Evolutionary conservation across 2,797 vertebrate species (phyloP).

Genomic region (Graptemys geographica): DNA sequence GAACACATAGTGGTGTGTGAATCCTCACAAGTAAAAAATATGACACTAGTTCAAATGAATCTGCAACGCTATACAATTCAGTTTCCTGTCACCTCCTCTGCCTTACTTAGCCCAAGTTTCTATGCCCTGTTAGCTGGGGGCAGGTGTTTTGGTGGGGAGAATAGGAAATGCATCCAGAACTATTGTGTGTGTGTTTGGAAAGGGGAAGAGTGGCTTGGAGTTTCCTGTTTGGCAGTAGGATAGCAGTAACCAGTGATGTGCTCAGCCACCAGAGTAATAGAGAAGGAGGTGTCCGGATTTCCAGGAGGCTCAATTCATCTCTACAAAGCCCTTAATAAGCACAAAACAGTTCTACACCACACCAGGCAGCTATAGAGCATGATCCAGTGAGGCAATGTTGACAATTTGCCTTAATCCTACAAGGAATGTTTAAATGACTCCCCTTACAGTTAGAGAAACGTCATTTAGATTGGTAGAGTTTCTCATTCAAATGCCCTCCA

Average conservation of each 20-base stretch:
- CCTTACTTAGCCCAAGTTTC: background rate
- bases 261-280: background rate
- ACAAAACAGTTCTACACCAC: background rate
- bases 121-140: background rate
- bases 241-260: background rate
- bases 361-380: background rate
- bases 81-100: background rate
- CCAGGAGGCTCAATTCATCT: background rate
- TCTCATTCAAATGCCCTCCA: background rate
- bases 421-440: background rate
- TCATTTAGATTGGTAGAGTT: background rate
- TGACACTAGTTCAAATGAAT: fast-evolving
- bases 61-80: background rate
- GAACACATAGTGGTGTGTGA: background rate
- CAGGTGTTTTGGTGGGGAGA: background rate
- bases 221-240: background rate
- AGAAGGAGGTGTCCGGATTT: background rate
- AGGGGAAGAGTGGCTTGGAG: background rate
- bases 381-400: background rate
- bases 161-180: background rate
- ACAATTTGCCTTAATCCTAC: background rate
- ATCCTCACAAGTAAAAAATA: background rate
- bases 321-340: background rate
- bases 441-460: background rate
- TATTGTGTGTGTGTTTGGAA: background rate